Conservation (phyloP, 2,888 invertebrate genomes). For the Scaeva pyrastri region DNA sequence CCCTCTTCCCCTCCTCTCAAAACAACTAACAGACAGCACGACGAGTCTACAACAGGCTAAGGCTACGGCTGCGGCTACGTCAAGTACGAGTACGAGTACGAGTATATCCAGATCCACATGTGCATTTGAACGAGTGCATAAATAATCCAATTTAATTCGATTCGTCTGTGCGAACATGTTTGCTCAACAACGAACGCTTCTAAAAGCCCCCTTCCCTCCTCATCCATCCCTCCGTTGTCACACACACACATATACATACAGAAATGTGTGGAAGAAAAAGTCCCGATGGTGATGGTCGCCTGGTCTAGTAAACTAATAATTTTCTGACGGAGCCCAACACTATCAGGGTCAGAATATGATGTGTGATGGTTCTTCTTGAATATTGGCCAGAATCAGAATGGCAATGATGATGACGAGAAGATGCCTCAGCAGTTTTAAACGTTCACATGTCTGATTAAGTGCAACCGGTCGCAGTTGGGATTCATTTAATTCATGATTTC, state of each 20-base stretch:
- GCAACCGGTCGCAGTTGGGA: conserved; percentile 24
- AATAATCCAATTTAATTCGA: conserved; percentile 73
- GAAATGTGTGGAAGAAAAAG: too few relatives aligned
- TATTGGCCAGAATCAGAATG: background rate
- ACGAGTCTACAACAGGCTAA: conserved; percentile 24
- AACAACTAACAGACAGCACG: conserved; percentile 6
- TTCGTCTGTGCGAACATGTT: conserved; percentile 68
- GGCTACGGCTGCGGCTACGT: too few relatives aligned
- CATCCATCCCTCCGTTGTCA: too few relatives aligned
- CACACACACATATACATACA: too few relatives aligned
- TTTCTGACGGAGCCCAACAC: conserved; percentile 33
- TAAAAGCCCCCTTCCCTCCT: too few relatives aligned
- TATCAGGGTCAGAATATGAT: conserved; percentile 40
- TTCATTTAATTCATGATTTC: background rate
- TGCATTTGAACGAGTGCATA: conserved; percentile 60
- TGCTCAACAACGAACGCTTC: conserved; percentile 10
- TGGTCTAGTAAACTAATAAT: conserved; percentile 74
- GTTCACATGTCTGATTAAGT: conserved; percentile 48
- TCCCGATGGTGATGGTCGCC: conserved; percentile 41
- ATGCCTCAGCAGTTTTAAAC: conserved; percentile 15
- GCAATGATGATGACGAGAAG: conserved; percentile 15
- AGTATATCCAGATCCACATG: conserved; percentile 34
- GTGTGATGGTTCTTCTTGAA: conserved; percentile 20
- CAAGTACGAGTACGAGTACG: too few relatives aligned
- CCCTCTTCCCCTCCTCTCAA: background rate